phyloP scores from a whole-genome alignment of 2,113 vertebrate genomes.

The Rissa tridactyla region DNA sequence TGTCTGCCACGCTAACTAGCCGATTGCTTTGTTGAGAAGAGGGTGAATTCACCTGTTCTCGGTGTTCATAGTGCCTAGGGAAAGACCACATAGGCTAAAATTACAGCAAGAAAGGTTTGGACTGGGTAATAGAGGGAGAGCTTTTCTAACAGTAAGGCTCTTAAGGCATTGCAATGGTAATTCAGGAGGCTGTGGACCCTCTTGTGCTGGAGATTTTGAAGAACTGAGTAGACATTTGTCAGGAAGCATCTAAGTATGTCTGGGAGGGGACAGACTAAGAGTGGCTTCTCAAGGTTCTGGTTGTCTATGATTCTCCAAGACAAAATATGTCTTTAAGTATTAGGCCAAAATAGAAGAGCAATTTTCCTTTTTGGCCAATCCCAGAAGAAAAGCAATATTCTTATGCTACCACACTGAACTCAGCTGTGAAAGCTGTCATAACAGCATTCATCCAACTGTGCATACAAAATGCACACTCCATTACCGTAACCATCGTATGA shows the following conservation, averaged over 20 bases:
- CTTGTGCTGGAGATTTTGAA: neutral
- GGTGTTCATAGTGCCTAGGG: too few species aligned
- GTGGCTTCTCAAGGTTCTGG: neutral
- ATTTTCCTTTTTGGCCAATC: neutral
- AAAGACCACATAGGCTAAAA: neutral
- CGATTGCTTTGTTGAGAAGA: neutral
- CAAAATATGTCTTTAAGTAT: neutral
- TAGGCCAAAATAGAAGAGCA: neutral
- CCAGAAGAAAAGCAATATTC: neutral
- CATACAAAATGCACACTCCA: constrained; percentile 27
- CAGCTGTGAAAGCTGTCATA: constrained; percentile 30
- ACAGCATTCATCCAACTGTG: neutral
- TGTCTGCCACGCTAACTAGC: neutral
- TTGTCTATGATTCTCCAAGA: neutral
- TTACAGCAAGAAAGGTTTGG: neutral
- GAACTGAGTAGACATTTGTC: neutral
- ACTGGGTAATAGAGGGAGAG: neutral
- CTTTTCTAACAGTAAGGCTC: neutral
- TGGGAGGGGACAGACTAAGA: neutral
- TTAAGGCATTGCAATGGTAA: neutral
- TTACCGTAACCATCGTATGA: neutral
- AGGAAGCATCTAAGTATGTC: neutral
- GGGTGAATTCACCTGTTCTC: neutral
- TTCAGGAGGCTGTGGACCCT: neutral
- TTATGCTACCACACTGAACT: neutral